A percentile compares a stretch with the other conserved stretches of the same genome.
Conservation (phyloP, 2,888 invertebrate genomes). For the Coelinius sp. region DNA sequence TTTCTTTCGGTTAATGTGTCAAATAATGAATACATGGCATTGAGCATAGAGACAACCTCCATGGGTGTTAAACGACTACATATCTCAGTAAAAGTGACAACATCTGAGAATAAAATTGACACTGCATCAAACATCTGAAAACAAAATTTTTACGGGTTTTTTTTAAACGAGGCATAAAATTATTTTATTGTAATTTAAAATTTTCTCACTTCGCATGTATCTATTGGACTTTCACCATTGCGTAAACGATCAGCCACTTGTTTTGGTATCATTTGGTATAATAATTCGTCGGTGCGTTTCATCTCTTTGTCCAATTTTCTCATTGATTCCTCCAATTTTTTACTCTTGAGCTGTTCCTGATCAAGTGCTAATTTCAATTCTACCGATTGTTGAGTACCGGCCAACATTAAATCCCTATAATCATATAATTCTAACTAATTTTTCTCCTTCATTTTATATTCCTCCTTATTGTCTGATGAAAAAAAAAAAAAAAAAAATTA, state of each 20-base stretch:
- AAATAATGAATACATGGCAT: constrained; percentile 98
- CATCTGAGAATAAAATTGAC: constrained; percentile 96
- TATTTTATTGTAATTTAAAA: neutral
- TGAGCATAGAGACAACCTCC: constrained; percentile 98
- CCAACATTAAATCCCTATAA: constrained; percentile 90
- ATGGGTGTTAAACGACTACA: constrained; percentile 96
- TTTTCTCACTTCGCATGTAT: constrained; percentile 91
- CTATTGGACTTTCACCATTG: constrained; percentile 95
- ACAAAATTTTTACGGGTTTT: too few relatives aligned
- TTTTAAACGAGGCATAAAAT: neutral
- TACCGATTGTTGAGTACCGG: constrained; percentile 97
- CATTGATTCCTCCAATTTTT: constrained; percentile 97
- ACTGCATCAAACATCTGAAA: constrained; percentile 95
- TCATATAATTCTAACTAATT: constrained; percentile 10
- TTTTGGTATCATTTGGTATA: constrained; percentile 99
- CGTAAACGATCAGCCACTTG: constrained; percentile 95
- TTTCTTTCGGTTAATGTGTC: constrained; percentile 94
- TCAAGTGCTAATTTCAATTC: constrained; percentile 95
- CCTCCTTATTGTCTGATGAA: too few relatives aligned
- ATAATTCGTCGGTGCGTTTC: constrained; percentile 92
- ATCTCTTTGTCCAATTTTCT: constrained; percentile 95
- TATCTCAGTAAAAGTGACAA: constrained; percentile 97
- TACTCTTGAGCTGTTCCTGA: constrained; percentile 96
- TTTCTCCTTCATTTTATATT: neutral
- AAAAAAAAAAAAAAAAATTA: neutral